phyloP scores from a whole-genome alignment of 2,888 invertebrate species.

The Drosophila anceps region DNA sequence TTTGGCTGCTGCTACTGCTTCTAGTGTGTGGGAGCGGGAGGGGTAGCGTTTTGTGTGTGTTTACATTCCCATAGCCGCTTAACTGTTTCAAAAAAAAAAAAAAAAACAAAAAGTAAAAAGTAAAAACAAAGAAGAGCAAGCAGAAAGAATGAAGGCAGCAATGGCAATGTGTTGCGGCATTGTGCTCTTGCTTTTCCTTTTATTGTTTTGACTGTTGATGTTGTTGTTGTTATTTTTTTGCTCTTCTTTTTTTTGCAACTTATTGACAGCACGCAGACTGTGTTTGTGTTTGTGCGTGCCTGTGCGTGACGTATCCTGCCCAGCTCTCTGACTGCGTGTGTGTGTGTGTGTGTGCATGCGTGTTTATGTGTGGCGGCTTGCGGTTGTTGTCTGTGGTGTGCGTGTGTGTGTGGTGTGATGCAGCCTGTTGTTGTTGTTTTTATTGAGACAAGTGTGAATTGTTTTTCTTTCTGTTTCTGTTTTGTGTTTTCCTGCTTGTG shows the following conservation, averaged over 20 bases:
- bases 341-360: constrained; percentile 57
- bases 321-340: constrained; percentile 21
- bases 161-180: constrained; percentile 77
- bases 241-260: constrained; percentile 69
- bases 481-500: constrained; percentile 68
- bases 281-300: constrained; percentile 54
- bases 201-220: constrained; percentile 59
- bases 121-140: constrained; percentile 30
- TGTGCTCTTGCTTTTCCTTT: constrained; percentile 67
- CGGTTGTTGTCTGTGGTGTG: constrained; percentile 75
- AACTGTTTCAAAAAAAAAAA: constrained; percentile 64
- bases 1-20: constrained; percentile 36
- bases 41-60: constrained; percentile 44
- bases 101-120: constrained; percentile 45
- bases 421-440: constrained; percentile 62
- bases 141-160: constrained; percentile 48
- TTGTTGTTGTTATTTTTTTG: constrained; percentile 46
- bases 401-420: constrained; percentile 38
- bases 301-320: constrained; percentile 66
- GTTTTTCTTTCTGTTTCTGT: constrained; percentile 71
- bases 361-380: constrained; percentile 63
- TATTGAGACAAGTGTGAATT: constrained; percentile 82
- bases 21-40: constrained; percentile 9
- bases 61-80: constrained; percentile 75
- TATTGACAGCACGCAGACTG: constrained; percentile 75